Evolutionary conservation across 2,113 vertebrate species (phyloP).

Genomic region (Centropristis striata): DNA sequence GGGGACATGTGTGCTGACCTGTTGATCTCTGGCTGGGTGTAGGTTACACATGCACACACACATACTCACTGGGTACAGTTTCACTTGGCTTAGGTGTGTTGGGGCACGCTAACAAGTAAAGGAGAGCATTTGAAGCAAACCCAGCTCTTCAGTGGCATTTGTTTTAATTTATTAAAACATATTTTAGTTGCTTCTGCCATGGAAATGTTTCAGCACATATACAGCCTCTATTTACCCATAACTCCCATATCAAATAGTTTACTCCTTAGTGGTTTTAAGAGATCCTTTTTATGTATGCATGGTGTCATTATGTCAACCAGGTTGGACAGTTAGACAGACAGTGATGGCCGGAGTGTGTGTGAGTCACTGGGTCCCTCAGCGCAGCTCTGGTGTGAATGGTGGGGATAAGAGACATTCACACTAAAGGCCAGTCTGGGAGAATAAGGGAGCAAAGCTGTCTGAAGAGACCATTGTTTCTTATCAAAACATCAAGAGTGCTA

Average conservation of each 20-base stretch:
- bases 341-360: conserved; percentile 51
- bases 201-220: not conserved
- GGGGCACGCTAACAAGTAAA: conserved; percentile 10
- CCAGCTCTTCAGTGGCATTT: not conserved
- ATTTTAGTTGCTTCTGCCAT: not conserved
- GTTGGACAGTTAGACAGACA: conserved; percentile 69
- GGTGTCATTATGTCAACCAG: conserved; percentile 71
- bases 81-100: conserved; percentile 35
- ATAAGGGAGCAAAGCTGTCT: conserved; percentile 76
- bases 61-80: conserved; percentile 54
- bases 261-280: conserved; percentile 21
- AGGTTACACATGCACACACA: conserved; percentile 66
- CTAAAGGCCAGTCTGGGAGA: conserved; percentile 81
- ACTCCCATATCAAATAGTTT: conserved; percentile 12
- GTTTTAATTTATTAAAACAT: conserved; percentile 19
- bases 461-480: conserved; percentile 83
- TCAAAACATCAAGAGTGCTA: conserved; percentile 81
- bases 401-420: conserved; percentile 77
- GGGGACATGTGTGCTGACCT: conserved; percentile 68
- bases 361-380: conserved; percentile 58
- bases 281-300: conserved; percentile 51
- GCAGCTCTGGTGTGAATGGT: conserved; percentile 64
- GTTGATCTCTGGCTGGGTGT: conserved; percentile 74
- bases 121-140: not conserved
- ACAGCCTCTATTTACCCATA: conserved; percentile 7